Evolutionary conservation across 2,888 invertebrate species (phyloP).

Genomic region (Carterocephalus palaemon): DNA sequence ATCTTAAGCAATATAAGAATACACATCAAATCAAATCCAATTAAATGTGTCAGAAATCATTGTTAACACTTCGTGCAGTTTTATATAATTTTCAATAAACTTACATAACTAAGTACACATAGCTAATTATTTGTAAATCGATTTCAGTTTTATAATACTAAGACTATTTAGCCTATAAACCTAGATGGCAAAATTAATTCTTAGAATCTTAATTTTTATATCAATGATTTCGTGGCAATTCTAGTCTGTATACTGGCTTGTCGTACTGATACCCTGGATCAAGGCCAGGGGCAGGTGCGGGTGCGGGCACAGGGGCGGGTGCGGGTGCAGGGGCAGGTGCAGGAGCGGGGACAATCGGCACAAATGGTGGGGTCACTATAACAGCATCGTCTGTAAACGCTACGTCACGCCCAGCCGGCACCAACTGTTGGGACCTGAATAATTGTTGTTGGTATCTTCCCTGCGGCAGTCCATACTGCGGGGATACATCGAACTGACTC

Average conservation of each 20-base stretch:
- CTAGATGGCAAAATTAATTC: background rate
- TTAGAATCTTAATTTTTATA: background rate
- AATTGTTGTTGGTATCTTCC: conserved; percentile 36
- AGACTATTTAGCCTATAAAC: background rate
- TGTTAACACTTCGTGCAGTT: no score
- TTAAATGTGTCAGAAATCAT: no score
- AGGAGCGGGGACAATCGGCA: conserved; percentile 46
- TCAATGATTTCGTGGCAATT: conserved; percentile 59
- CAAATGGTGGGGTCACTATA: conserved; percentile 68
- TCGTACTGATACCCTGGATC: conserved; percentile 59
- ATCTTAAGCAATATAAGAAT: background rate
- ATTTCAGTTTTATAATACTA: no score
- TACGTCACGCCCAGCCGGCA: conserved; percentile 57
- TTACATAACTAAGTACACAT: no score
- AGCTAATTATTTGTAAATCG: background rate
- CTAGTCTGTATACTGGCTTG: conserved; percentile 64
- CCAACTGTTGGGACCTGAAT: conserved; percentile 43
- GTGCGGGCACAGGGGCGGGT: conserved; percentile 38
- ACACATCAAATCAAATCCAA: conserved; percentile 3
- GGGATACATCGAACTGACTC: conserved; percentile 36
- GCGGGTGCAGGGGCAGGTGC: conserved; percentile 41
- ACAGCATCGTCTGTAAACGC: conserved; percentile 69
- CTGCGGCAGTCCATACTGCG: conserved; percentile 31
- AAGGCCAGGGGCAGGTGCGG: conserved; percentile 40
- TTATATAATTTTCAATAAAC: no score